Percentiles rank a stretch among this genome's conserved stretches.
Evolutionary conservation across 2,888 invertebrate species (phyloP).

Genomic region (Acleris laterana): DNA sequence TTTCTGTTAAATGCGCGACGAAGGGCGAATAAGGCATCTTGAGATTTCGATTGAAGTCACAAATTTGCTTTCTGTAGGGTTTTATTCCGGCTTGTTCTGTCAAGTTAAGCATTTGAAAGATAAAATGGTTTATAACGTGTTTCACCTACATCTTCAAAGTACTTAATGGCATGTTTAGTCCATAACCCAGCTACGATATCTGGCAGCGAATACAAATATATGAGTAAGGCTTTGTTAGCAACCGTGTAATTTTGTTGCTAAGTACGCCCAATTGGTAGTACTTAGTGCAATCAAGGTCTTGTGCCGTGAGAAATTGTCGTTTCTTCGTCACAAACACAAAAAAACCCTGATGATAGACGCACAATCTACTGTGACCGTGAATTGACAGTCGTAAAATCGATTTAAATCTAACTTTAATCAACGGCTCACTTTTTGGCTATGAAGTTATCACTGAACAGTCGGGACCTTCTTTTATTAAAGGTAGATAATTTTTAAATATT

Average conservation of each 20-base stretch:
- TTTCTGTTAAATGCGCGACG: too few relatives aligned
- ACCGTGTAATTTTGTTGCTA: slow-evolving; percentile 14
- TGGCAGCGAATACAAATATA: neutral
- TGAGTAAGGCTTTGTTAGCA: slow-evolving; percentile 11
- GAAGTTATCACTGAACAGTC: neutral
- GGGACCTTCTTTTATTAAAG: neutral
- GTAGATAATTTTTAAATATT: too few relatives aligned
- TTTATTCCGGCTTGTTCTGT: too few relatives aligned
- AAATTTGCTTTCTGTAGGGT: too few relatives aligned
- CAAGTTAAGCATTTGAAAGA: too few relatives aligned
- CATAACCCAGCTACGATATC: neutral
- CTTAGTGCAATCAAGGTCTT: slow-evolving; percentile 21
- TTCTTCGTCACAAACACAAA: slow-evolving; percentile 27
- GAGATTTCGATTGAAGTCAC: too few relatives aligned
- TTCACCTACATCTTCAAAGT: too few relatives aligned
- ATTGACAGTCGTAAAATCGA: slow-evolving; percentile 6
- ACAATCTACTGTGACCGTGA: slow-evolving; percentile 28
- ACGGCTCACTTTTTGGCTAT: neutral
- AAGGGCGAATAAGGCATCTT: too few relatives aligned
- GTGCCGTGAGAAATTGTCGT: slow-evolving; percentile 31
- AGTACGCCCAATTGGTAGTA: slow-evolving; percentile 8
- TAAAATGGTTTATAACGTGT: too few relatives aligned
- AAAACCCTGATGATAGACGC: slow-evolving; percentile 23
- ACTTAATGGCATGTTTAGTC: neutral
- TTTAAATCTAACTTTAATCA: neutral